Percentiles rank a stretch among this genome's conserved stretches.
Conservation (phyloP, 2,797 vertebrate species). For the Arremon brunneinucha region DNA sequence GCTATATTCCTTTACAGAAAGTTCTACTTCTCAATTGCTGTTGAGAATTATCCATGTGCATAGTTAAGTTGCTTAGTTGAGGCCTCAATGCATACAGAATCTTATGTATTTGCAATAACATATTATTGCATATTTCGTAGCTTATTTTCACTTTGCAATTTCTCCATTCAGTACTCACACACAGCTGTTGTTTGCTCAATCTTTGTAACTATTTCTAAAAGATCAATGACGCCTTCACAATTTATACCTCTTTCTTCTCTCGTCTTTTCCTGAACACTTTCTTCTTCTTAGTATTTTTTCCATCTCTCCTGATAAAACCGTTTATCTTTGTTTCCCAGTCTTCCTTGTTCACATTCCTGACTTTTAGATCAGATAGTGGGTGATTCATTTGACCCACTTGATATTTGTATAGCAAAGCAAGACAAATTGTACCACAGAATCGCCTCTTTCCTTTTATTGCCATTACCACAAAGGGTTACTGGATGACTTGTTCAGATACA, state of each 20-base stretch:
- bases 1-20: not conserved
- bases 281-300: not conserved
- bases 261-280: not conserved
- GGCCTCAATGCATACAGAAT: not conserved
- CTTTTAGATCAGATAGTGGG: not conserved
- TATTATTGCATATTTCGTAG: not conserved
- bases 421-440: not conserved
- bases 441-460: not conserved
- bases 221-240: not conserved
- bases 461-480: not conserved
- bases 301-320: not conserved
- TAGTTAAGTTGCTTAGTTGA: not conserved
- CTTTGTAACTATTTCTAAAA: not conserved
- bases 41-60: not conserved
- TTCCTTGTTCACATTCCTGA: not conserved
- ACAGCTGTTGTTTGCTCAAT: not conserved
- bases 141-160: not conserved
- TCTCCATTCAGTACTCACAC: not conserved
- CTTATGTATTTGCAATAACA: not conserved
- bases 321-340: not conserved
- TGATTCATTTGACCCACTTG: conserved; percentile 39
- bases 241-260: not conserved
- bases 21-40: not conserved
- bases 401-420: not conserved
- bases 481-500: not conserved